Conservation (phyloP, 2,888 invertebrate species). For the Amiota mariae region DNA sequence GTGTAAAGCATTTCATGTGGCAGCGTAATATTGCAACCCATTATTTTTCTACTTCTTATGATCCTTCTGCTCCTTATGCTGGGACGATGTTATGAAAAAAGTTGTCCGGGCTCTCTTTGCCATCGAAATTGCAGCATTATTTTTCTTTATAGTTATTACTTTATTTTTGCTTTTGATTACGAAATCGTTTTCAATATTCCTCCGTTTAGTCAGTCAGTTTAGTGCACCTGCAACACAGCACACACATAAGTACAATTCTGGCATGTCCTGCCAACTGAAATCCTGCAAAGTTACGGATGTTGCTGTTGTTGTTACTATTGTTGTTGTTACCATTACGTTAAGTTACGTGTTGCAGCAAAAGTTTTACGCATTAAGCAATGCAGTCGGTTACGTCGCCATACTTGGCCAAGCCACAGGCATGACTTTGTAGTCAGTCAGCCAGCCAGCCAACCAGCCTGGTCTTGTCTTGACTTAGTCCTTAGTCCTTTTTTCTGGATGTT, state of each 20-base stretch:
- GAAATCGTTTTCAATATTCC: constrained; percentile 65
- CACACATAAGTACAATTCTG: background rate
- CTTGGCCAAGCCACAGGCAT: background rate
- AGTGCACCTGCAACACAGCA: constrained; percentile 6
- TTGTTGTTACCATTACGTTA: constrained; percentile 36
- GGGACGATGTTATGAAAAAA: constrained; percentile 42
- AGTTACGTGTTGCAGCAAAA: constrained; percentile 64
- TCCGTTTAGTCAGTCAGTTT: constrained; percentile 35
- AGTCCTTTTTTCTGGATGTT: constrained; percentile 1
- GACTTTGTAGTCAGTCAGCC: too few species aligned
- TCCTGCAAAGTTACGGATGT: background rate
- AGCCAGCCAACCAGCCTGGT: background rate
- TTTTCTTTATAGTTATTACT: constrained; percentile 65
- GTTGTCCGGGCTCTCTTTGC: constrained; percentile 35
- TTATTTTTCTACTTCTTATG: constrained; percentile 22
- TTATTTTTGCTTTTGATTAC: constrained; percentile 58
- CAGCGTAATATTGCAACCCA: constrained; percentile 6
- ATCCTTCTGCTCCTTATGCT: constrained; percentile 25
- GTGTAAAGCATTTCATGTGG: constrained; percentile 40
- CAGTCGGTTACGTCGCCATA: constrained; percentile 35
- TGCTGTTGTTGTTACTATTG: constrained; percentile 17
- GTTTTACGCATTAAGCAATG: constrained; percentile 63
- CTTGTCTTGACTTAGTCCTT: background rate
- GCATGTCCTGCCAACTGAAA: too few species aligned
- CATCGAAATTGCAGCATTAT: constrained; percentile 52